Conservation (phyloP, 37 sponge, comb jelly and placozoan species). For the Aphrocallistes beatrix region DNA sequence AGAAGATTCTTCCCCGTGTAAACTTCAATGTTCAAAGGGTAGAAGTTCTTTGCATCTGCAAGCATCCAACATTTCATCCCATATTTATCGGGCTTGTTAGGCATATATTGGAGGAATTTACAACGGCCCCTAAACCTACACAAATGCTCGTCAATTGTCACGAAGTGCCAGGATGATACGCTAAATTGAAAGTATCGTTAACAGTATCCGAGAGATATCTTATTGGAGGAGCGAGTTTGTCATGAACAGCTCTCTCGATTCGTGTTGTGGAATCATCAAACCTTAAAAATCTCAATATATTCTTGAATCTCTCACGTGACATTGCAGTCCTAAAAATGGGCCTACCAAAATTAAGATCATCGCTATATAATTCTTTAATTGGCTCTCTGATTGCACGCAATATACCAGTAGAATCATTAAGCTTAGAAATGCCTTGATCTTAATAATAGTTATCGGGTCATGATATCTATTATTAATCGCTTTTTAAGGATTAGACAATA, state of each 20-base stretch:
- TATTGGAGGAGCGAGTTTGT: neutral
- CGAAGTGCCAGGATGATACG: neutral
- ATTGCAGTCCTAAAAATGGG: neutral
- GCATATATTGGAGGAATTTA: neutral
- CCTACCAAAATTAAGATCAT: neutral
- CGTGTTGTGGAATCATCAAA: neutral
- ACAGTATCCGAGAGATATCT: neutral
- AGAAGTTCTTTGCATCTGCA: neutral
- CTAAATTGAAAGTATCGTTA: neutral
- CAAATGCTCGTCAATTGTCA: neutral
- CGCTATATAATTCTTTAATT: neutral
- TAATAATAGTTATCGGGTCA: neutral
- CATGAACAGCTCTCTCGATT: neutral
- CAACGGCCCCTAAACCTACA: neutral
- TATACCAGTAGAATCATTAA: too few relatives aligned
- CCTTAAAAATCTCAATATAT: neutral
- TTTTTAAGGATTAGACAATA: neutral
- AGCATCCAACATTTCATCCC: neutral
- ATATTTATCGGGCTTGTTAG: neutral
- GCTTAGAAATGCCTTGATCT: too few relatives aligned
- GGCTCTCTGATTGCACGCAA: neutral
- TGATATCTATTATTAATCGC: neutral
- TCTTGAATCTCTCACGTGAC: neutral
- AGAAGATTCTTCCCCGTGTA: neutral
- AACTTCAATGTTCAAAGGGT: neutral